Percentiles rank a stretch among this genome's conserved stretches.
Conservation (phyloP, 2,888 invertebrate species). For the Andrena dorsata region DNA sequence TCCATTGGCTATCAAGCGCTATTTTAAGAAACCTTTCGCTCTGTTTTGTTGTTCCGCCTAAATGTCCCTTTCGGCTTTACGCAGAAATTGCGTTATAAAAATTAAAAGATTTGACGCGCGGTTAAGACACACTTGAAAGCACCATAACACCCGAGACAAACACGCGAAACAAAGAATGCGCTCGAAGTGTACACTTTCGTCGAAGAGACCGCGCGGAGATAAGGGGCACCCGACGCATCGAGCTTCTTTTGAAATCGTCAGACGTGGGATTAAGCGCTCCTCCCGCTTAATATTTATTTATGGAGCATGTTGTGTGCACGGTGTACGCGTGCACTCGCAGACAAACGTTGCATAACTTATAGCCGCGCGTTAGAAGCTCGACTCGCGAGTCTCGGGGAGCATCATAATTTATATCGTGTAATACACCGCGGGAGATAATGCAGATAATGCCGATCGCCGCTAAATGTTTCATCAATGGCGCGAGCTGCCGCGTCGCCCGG, state of each 20-base stretch:
- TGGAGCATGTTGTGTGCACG: constrained; percentile 3
- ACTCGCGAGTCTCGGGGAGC: not conserved
- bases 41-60: no score
- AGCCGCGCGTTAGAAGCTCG: not conserved
- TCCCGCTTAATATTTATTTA: constrained; percentile 38
- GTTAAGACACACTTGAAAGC: no score
- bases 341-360: constrained; percentile 38
- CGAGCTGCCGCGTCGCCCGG: not conserved
- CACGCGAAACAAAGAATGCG: not conserved
- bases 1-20: no score
- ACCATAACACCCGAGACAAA: not conserved
- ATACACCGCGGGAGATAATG: constrained; percentile 26
- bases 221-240: not conserved
- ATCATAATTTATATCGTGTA: constrained; percentile 39
- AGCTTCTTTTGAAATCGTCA: constrained; percentile 3
- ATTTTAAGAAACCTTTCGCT: no score
- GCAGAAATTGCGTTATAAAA: no score
- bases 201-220: not conserved
- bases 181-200: not conserved
- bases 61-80: no score
- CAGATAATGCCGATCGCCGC: constrained; percentile 26
- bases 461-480: constrained; percentile 38
- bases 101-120: no score
- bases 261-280: constrained; percentile 4
- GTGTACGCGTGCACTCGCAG: not conserved